Conservation (phyloP, 2,113 vertebrate species). For the Cervus canadensis region DNA sequence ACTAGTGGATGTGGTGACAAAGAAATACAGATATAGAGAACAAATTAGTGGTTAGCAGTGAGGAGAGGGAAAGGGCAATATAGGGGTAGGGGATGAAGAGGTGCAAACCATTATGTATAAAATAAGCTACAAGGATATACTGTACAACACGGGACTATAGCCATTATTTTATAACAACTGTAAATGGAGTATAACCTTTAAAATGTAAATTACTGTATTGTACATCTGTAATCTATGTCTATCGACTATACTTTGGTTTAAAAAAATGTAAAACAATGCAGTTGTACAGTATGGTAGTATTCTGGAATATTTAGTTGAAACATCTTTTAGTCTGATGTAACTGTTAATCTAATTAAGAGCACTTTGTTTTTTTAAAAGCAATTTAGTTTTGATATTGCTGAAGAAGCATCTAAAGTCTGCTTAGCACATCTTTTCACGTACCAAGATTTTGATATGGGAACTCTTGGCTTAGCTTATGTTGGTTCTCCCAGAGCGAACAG, state of each 20-base stretch:
- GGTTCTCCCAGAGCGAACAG: constrained; percentile 91
- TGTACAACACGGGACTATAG: background rate
- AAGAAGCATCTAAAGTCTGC: constrained; percentile 92
- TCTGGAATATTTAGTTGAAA: background rate
- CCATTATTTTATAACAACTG: background rate
- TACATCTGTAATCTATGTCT: background rate
- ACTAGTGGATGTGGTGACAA: background rate
- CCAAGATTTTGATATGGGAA: constrained; percentile 98
- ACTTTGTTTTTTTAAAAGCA: constrained; percentile 81
- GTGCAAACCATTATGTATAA: background rate
- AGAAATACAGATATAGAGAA: background rate
- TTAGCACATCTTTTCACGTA: constrained; percentile 98
- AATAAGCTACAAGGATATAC: background rate
- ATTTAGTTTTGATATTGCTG: constrained; percentile 96
- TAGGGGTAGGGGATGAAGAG: background rate
- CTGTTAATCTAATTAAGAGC: background rate
- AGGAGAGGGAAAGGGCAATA: background rate
- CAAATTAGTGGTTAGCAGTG: background rate
- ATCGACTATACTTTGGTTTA: background rate
- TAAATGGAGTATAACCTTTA: background rate
- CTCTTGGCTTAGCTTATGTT: constrained; percentile 95
- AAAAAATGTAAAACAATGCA: background rate
- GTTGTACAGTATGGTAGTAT: background rate
- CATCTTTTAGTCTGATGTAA: background rate
- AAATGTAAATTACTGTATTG: background rate